Evolutionary conservation across 2,113 vertebrate genomes (phyloP).

Genomic region (Ochotona curzoniae): DNA sequence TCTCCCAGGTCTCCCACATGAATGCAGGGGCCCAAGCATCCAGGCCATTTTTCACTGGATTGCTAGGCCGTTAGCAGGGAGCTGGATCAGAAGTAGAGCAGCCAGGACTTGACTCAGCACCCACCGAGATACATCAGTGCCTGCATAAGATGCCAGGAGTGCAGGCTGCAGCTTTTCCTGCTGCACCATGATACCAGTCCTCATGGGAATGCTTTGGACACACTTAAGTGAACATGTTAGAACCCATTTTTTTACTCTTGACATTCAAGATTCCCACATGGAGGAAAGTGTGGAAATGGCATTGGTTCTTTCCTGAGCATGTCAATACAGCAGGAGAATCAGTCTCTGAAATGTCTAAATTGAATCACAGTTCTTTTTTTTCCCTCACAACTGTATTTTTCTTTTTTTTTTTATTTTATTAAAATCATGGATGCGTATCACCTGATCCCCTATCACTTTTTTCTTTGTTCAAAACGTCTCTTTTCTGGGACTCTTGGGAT

Average conservation of each 20-base stretch:
- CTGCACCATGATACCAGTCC: too few relatives aligned
- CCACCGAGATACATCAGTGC: too few relatives aligned
- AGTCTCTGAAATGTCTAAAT: not conserved
- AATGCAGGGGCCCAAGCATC: too few relatives aligned
- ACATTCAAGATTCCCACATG: not conserved
- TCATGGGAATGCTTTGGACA: not conserved
- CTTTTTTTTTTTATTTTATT: not conserved
- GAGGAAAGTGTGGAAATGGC: not conserved
- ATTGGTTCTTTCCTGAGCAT: not conserved
- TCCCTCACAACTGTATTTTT: too few relatives aligned
- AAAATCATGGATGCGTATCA: constrained; percentile 75
- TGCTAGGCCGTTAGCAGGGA: not conserved
- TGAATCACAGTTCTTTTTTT: not conserved
- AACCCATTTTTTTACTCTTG: not conserved
- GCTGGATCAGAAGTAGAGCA: too few relatives aligned
- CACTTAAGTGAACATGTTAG: not conserved
- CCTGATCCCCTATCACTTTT: constrained; percentile 38
- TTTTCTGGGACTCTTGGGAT: constrained; percentile 4
- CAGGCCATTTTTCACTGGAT: too few relatives aligned
- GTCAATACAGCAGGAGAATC: not conserved
- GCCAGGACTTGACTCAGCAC: too few relatives aligned
- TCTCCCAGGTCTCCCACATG: too few relatives aligned
- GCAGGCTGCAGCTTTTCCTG: too few relatives aligned
- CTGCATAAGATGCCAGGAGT: too few relatives aligned
- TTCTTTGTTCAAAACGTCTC: constrained; percentile 10